Evolutionary conservation across 2,113 vertebrate genomes (phyloP).

Genomic region (Setophaga coronata): DNA sequence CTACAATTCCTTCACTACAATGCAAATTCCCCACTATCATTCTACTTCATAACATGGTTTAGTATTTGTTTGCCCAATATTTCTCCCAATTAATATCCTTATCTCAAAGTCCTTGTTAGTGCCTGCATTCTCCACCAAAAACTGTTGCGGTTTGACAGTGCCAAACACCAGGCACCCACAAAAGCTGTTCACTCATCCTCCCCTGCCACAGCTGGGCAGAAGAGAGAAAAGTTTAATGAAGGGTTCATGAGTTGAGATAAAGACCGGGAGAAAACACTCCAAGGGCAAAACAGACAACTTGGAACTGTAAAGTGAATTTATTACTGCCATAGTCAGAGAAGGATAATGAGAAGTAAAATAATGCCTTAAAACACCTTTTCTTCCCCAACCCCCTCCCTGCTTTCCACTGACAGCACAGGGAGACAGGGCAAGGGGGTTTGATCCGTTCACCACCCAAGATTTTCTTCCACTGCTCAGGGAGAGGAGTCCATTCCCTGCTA

Average conservation of each 20-base stretch:
- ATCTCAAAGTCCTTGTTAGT: neutral
- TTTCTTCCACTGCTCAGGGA: neutral
- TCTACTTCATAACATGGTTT: neutral
- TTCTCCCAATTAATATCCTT: neutral
- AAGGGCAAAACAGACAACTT: neutral
- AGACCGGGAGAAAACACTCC: neutral
- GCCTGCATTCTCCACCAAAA: neutral
- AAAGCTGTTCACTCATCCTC: neutral
- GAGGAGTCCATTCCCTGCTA: neutral
- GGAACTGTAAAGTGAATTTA: neutral
- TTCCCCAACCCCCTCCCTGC: neutral
- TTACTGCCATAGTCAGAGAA: neutral
- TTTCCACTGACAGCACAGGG: accelerated
- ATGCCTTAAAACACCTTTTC: neutral
- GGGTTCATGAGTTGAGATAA: neutral
- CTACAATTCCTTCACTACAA: neutral
- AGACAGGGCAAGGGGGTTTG: neutral
- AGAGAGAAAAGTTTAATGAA: neutral
- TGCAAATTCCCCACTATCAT: neutral
- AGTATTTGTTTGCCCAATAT: neutral
- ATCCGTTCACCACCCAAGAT: neutral
- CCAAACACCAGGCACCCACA: neutral
- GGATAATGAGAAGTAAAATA: neutral
- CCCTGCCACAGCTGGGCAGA: neutral
- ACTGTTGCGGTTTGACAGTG: accelerated